Evolutionary conservation across 2,797 vertebrate species (phyloP).

Genomic region (Platyrinchus mystaceus): DNA sequence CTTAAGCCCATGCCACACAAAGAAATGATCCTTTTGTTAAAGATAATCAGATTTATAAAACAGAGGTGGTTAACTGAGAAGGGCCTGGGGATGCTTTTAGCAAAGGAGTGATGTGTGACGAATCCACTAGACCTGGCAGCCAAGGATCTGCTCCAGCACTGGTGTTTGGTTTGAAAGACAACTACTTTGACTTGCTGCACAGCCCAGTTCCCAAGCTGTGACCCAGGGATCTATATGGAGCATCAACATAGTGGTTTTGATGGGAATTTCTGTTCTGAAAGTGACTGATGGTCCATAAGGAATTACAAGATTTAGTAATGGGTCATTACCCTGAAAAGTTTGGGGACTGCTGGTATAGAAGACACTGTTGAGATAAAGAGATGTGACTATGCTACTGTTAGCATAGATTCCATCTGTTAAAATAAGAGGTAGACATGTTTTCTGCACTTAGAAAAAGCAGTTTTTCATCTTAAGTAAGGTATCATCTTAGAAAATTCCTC

Average conservation of each 20-base stretch:
- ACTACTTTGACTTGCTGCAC: background rate
- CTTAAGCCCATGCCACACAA: background rate
- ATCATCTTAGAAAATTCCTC: background rate
- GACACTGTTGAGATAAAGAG: background rate
- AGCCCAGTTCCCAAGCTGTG: fast-evolving
- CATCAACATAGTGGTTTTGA: background rate
- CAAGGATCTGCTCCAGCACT: background rate
- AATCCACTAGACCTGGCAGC: background rate
- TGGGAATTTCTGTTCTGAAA: background rate
- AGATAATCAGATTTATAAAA: background rate
- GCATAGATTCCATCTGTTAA: background rate
- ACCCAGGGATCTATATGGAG: background rate
- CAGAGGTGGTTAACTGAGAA: background rate
- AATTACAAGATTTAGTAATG: background rate
- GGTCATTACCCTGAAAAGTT: background rate
- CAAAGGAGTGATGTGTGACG: background rate
- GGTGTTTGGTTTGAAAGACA: background rate
- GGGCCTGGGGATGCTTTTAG: background rate
- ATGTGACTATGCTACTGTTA: background rate
- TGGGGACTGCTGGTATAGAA: background rate
- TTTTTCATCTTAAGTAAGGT: background rate
- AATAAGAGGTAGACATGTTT: background rate
- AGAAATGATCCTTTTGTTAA: background rate
- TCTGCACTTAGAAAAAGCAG: background rate
- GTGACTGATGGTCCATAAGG: background rate